Base-by-base conservation (phyloP, 2,888 invertebrate genomes). In the Leptopterna dolabrata region DNA sequence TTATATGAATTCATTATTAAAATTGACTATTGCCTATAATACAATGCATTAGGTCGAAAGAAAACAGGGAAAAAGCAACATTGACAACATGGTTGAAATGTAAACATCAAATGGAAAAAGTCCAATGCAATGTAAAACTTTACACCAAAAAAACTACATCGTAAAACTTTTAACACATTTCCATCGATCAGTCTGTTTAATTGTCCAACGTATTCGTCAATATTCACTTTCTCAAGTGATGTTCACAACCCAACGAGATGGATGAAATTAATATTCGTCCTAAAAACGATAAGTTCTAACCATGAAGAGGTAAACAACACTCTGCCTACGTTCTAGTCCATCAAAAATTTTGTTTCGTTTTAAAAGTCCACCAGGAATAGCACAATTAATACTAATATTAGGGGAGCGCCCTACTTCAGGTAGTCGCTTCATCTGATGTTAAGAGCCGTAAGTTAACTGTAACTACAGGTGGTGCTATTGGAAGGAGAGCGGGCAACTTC, bases 21-120 rank as follows among this genome's bases (percentile, higher is more conserved):
- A 81, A 81, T 81, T 81, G 81, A 81, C 81, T 47, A 81, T 81
- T 81, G 81, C 81, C 78, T n/a, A n/a, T n/a, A 78, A 78, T 78
- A 45, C 43, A 78, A 45, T 16, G 19, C 27, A 29, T 30, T 43
- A 82, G 24, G 27, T 63, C n/a, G 36, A 27, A 45, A 63, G 36
- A 19, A 13, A 30, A 41, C 55, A 63, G n/a, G 63, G 63, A 36
- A 27, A 63, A 55, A 36, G 55, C 83, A 63, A 80, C 80, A 27
- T 29, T 19, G 43, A 45, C 43, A 63, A 80, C 45, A 45, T 9
- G 45, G 45, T 45, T 45, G 80, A 80, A 80, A 80, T 30, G 41
- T 51, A 30, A 80, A 80, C 80, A 80, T 80, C 41, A 47, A 47
- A 16, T 80, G 45, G 51, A 47, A 80, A 7, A 51, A 80, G 29